Evolutionary conservation across 2,888 invertebrate genomes (phyloP).

Genomic region (Nasonovia ribisnigri): DNA sequence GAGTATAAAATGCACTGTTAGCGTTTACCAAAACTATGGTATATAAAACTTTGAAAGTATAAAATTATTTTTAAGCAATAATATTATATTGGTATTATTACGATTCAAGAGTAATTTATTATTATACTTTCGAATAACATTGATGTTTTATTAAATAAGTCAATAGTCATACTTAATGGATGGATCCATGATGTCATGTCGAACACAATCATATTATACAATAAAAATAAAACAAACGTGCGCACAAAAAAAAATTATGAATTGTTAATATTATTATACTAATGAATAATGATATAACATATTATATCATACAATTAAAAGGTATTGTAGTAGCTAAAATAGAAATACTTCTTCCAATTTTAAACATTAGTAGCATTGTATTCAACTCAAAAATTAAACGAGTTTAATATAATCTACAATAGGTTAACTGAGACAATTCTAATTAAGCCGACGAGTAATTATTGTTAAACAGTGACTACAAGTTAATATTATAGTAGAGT

Average conservation of each 20-base stretch:
- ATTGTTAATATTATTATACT: not conserved
- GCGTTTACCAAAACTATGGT: not conserved
- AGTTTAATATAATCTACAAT: slow-evolving; percentile 32
- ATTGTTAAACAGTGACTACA: slow-evolving; percentile 25
- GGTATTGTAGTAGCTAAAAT: not conserved
- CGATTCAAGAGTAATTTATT: not conserved
- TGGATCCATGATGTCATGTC: not conserved
- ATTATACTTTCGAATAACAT: not conserved
- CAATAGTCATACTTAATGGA: not conserved
- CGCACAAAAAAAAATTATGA: not conserved
- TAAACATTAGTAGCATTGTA: slow-evolving; percentile 24
- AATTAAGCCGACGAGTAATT: slow-evolving; percentile 27
- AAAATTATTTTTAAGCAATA: not conserved
- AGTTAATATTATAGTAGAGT: slow-evolving; percentile 21
- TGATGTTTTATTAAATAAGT: not conserved
- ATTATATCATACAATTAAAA: not conserved
- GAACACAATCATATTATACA: not conserved
- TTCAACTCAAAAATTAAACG: slow-evolving; percentile 22
- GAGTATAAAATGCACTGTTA: no score
- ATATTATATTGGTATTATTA: not conserved
- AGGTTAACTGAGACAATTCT: slow-evolving; percentile 49
- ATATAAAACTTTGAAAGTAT: not conserved
- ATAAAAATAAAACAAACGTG: not conserved
- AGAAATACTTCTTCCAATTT: slow-evolving; percentile 37
- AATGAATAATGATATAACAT: not conserved